Percentiles rank a stretch among this genome's conserved stretches.
These are phyloP conservation scores for Amblyjoppa proteus DNA, from an alignment of 2,888 invertebrate species.

Conservation along the genomic window DNA sequence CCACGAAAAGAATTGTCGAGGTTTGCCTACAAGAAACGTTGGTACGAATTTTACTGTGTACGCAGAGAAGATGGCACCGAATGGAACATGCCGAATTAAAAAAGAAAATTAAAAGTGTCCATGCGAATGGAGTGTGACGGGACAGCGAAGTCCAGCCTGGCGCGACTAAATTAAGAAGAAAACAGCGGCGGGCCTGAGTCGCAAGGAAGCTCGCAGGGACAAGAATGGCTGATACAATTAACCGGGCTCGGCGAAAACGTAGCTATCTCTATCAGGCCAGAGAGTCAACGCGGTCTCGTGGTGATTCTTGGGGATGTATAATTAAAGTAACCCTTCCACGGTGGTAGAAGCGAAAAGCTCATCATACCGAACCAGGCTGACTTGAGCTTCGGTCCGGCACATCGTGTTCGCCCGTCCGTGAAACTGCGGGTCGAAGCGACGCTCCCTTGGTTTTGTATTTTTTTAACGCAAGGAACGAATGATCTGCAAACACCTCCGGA, in stretches of 20 bases:
- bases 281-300: background rate
- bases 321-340: background rate
- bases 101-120: background rate
- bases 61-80: background rate
- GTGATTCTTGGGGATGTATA: conserved; percentile 10
- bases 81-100: background rate
- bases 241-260: background rate
- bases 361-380: background rate
- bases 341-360: background rate
- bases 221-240: background rate
- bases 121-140: background rate
- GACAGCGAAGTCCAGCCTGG: background rate
- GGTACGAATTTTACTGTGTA: no score
- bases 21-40: no score
- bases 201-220: background rate
- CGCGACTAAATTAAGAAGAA: background rate
- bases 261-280: conserved; percentile 2
- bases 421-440: background rate
- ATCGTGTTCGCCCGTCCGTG: background rate
- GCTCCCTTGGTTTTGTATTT: background rate
- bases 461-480: background rate
- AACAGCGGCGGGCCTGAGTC: background rate
- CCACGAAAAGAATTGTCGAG: no score
- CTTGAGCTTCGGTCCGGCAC: background rate
- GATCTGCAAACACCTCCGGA: background rate